Base-by-base conservation (phyloP, 2,113 vertebrate genomes). In the Seriola dumerili region DNA sequence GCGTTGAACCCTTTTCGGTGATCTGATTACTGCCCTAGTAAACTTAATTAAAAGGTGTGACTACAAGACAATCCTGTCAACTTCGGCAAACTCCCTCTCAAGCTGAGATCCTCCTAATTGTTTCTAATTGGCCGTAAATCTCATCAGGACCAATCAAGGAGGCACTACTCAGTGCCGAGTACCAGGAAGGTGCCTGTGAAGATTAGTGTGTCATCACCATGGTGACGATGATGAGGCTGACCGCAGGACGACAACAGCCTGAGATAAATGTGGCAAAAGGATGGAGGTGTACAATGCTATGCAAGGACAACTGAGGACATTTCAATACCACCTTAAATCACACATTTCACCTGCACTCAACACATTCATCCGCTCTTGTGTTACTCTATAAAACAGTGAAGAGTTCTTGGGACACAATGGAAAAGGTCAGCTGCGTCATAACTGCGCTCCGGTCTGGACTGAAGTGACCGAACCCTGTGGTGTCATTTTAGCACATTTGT, bases 131-230 rank as follows among this genome's bases (percentile, higher is more conserved):
- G 52, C 12, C 13, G 2, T 63, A 36, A 50, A 50, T 76, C 25
- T 65, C 17, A 78, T 65, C 59, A 71, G 68, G 58, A 68, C 55
- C 59, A 64, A 81, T 69, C 23, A 69, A 21, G n/a, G 54, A 32
- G 61, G 52, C 38, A 57, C 55, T 6, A n/a, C 2, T 72, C 4
- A n/a, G 44, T 4, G 46, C 10, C 2, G 21, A 50, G 17, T 58
- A 46, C 16, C 13, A 4, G 48, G 38, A 44, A 62, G 21, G 25
- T 34, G 68, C 9, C 52, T 12, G 38, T 52, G 40, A 42, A 54
- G 66, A 84, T 71, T 23, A 64, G 59, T 52, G 67, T 59, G 32
- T 42, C 10, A 62, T 81, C 78, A 1, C 77, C 40, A 84, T 74
- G 50, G 81, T 71, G 70, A 81, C 70, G 29, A 29, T 13, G 66